Evolutionary conservation across 2,888 invertebrate genomes (phyloP).

Genomic region (Dilophus febrilis): DNA sequence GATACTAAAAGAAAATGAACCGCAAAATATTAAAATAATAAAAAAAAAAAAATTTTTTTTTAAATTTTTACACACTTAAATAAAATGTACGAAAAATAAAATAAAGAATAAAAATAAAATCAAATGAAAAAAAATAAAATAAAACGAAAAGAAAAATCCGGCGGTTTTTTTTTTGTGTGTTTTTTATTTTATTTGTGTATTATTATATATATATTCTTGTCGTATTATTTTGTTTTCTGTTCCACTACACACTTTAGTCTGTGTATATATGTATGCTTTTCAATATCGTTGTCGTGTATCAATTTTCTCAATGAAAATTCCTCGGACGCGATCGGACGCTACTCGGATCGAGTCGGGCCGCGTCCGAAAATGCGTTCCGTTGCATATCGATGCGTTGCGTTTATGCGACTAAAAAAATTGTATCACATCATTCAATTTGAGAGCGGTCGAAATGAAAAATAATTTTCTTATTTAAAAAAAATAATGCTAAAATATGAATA

Average conservation of each 20-base stretch:
- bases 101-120: too few relatives aligned
- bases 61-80: too few relatives aligned
- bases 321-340: constrained; percentile 31
- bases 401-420: constrained; percentile 32
- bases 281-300: background rate
- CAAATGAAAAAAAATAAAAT: too few relatives aligned
- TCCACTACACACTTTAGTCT: background rate
- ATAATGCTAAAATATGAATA: too few relatives aligned
- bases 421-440: constrained; percentile 25
- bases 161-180: too few relatives aligned
- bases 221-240: background rate
- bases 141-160: too few relatives aligned
- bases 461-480: too few relatives aligned
- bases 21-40: too few relatives aligned
- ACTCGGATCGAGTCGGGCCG: constrained; percentile 32
- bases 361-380: constrained; percentile 34
- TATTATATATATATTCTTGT: background rate
- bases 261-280: too few relatives aligned
- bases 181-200: background rate
- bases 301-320: constrained; percentile 4
- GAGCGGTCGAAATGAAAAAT: constrained; percentile 12
- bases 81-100: too few relatives aligned
- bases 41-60: too few relatives aligned
- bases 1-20: too few relatives aligned
- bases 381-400: constrained; percentile 33